Evolutionary conservation across 2,797 vertebrate species (phyloP).

Genomic region (Smutsia temminckii): DNA sequence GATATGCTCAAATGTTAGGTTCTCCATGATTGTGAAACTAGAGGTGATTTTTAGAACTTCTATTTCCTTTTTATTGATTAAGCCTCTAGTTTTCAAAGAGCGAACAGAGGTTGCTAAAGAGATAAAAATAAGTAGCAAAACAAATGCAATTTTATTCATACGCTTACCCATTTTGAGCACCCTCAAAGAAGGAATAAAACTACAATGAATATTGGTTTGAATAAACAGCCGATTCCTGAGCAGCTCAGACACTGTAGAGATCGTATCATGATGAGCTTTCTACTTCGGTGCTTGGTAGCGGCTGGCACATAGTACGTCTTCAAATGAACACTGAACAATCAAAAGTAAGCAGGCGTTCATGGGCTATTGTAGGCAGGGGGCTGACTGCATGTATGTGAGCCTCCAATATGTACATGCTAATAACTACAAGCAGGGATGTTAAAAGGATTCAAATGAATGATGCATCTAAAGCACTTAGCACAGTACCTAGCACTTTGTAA

Average conservation of each 20-base stretch:
- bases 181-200: not conserved
- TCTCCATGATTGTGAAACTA: not conserved
- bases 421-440: not conserved
- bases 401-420: not conserved
- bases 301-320: not conserved
- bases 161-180: not conserved
- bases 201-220: not conserved
- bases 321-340: not conserved
- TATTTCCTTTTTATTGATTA: not conserved
- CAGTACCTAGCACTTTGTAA: not conserved
- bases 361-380: not conserved
- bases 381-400: not conserved
- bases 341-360: not conserved
- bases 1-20: not conserved
- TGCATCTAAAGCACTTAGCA: not conserved
- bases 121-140: not conserved
- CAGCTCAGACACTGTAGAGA: not conserved
- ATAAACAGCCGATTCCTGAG: not conserved
- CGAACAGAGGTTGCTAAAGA: not conserved
- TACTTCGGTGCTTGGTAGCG: too few species aligned
- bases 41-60: not conserved
- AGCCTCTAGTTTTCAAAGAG: not conserved
- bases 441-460: not conserved
- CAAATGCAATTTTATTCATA: not conserved
- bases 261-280: not conserved